Conservation (phyloP, 2,888 invertebrate species). For the Teleogryllus oceanicus region DNA sequence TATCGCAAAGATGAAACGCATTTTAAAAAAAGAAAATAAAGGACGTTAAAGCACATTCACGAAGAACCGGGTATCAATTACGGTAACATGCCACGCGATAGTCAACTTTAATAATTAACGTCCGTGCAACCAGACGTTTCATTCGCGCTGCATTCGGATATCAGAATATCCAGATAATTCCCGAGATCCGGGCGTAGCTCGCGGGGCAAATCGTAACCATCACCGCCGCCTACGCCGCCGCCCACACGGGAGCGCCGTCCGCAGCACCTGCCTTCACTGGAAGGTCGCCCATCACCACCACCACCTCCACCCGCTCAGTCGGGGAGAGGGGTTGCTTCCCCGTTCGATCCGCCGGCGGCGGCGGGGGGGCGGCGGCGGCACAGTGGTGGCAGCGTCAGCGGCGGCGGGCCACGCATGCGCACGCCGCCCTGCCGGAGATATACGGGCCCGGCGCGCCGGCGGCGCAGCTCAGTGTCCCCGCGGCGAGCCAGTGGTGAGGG, state of each 20-base stretch:
- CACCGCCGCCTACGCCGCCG: background rate
- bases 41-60: no score
- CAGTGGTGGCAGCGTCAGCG: background rate
- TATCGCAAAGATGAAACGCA: no score
- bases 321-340: background rate
- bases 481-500: background rate
- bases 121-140: background rate
- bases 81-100: background rate
- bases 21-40: no score
- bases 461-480: background rate
- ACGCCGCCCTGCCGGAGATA: background rate
- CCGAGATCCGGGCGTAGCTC: background rate
- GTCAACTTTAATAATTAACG: background rate
- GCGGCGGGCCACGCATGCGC: background rate
- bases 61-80: background rate
- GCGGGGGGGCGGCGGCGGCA: background rate
- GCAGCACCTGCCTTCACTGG: background rate
- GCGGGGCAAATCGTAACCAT: background rate
- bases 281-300: background rate
- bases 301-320: background rate
- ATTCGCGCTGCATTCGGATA: background rate
- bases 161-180: background rate
- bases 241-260: background rate
- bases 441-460: conserved; percentile 18
- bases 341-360: background rate